phyloP scores from a whole-genome alignment of 2,888 invertebrate species.

The Schizotus pectinicornis region DNA sequence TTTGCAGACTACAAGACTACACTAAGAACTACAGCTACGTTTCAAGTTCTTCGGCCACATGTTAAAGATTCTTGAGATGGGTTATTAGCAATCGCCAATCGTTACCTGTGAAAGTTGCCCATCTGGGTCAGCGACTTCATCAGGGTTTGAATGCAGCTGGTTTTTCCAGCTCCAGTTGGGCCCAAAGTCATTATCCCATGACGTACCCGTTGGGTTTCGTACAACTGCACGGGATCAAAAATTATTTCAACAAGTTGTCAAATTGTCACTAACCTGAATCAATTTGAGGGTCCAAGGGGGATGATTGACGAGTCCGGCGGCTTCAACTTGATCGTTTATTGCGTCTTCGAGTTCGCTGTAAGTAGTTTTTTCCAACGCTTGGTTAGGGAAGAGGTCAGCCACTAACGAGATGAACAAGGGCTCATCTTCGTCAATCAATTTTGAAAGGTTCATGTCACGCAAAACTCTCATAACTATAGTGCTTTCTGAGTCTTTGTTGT shows the following conservation, averaged over 20 bases:
- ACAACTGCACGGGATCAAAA: constrained; percentile 65
- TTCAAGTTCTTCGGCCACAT: too few relatives aligned
- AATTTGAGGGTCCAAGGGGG: constrained; percentile 95
- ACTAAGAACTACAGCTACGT: too few relatives aligned
- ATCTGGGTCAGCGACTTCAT: constrained; percentile 90
- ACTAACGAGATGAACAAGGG: constrained; percentile 96
- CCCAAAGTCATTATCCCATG: constrained; percentile 97
- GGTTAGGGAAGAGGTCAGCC: constrained; percentile 94
- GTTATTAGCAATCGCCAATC: constrained; percentile 35
- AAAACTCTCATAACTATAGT: constrained; percentile 96
- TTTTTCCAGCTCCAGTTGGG: constrained; percentile 94
- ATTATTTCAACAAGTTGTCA: too few relatives aligned
- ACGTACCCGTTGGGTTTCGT: constrained; percentile 92
- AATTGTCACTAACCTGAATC: constrained; percentile 70
- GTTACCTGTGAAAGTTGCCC: constrained; percentile 80
- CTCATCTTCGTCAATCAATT: constrained; percentile 96
- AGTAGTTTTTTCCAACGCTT: constrained; percentile 88
- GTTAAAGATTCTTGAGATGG: background rate
- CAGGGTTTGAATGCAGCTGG: constrained; percentile 85
- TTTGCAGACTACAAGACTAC: too few relatives aligned
- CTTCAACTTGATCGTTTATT: constrained; percentile 82
- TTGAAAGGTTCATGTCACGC: constrained; percentile 97
- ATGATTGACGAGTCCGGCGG: constrained; percentile 83
- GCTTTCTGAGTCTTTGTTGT: constrained; percentile 91
- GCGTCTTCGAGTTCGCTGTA: constrained; percentile 90